These are phyloP conservation scores for Orthosia gracilis DNA, from an alignment of 2,888 invertebrate species.

Conservation along the genomic window DNA sequence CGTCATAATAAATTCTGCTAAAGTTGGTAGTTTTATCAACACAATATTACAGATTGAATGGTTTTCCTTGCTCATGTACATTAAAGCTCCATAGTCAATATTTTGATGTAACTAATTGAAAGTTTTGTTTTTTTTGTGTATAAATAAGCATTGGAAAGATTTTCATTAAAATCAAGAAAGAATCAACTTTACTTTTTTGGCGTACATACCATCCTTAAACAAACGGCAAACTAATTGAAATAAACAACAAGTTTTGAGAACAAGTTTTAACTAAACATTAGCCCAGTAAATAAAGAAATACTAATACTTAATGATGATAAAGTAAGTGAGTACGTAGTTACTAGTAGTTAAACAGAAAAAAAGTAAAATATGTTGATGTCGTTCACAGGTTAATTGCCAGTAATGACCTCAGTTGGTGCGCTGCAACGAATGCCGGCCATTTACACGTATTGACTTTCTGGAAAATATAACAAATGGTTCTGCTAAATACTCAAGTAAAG, in stretches of 20 bases:
- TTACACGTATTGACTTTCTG: slow-evolving; percentile 24
- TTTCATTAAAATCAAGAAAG: too few species aligned
- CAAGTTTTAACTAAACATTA: neutral
- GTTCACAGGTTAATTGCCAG: slow-evolving; percentile 51
- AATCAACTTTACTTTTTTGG: too few species aligned
- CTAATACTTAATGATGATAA: neutral
- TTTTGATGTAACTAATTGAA: too few species aligned
- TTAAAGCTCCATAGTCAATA: too few species aligned
- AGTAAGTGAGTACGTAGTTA: neutral
- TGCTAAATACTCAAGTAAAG: slow-evolving; percentile 13
- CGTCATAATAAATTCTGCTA: slow-evolving; percentile 5
- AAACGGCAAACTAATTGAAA: too few species aligned
- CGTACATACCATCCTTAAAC: too few species aligned
- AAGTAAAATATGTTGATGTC: slow-evolving; percentile 35
- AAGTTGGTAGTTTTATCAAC: neutral
- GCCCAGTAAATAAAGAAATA: neutral
- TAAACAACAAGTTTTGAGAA: neutral
- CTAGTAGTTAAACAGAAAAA: slow-evolving; percentile 24
- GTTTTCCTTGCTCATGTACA: too few species aligned
- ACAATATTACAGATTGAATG: too few species aligned
- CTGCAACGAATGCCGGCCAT: slow-evolving; percentile 38
- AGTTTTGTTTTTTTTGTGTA: too few species aligned
- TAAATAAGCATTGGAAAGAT: too few species aligned
- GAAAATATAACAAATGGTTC: slow-evolving; percentile 37
- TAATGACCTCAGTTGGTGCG: slow-evolving; percentile 44